Percentiles rank a stretch among this genome's conserved stretches.
phyloP scores from a whole-genome alignment of 2,797 vertebrate genomes.

The Sparidentex hasta region DNA sequence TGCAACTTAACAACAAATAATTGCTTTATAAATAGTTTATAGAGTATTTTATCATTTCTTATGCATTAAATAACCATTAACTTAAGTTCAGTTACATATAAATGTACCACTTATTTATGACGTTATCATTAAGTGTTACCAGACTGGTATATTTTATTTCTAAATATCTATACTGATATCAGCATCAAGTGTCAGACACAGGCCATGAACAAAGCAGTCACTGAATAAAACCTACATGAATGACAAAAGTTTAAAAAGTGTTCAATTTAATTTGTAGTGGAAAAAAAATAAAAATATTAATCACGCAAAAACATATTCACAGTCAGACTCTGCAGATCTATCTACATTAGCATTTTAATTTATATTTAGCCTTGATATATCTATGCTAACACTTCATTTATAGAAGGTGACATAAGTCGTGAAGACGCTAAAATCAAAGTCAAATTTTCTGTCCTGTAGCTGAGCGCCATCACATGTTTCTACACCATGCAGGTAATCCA shows the following conservation, averaged over 20 bases:
- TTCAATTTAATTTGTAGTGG: background rate
- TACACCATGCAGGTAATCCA: constrained; percentile 39
- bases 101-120: too few species aligned
- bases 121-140: too few species aligned
- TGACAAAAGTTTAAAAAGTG: too few species aligned
- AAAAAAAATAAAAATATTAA: background rate
- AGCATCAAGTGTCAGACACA: too few species aligned
- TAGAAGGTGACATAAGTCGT: background rate
- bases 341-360: background rate
- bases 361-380: background rate
- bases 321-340: constrained; percentile 1
- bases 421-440: background rate
- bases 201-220: background rate
- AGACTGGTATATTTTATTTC: too few species aligned
- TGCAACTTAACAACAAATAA: too few species aligned
- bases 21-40: too few species aligned
- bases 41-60: too few species aligned
- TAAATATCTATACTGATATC: background rate
- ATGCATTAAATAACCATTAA: too few species aligned
- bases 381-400: background rate
- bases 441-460: background rate
- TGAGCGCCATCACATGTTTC: constrained; percentile 6
- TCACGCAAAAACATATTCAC: background rate
- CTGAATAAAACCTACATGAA: background rate
- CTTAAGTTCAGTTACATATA: too few species aligned